phyloP scores from a whole-genome alignment of 2,888 invertebrate species.

The Drosophila fulvimacula region DNA sequence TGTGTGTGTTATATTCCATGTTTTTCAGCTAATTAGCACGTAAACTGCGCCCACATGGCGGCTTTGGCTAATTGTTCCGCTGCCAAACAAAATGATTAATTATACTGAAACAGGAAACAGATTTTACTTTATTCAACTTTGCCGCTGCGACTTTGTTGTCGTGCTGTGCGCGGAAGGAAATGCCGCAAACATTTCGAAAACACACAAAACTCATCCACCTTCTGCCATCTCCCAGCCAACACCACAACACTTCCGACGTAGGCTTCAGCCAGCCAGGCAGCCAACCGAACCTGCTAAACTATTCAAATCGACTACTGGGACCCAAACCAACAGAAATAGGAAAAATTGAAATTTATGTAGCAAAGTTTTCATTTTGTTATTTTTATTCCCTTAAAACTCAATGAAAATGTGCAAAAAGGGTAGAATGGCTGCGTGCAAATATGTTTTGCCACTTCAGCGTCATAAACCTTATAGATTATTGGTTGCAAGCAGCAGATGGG shows the following conservation, averaged over 20 bases:
- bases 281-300: slow-evolving; percentile 57
- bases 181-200: slow-evolving; percentile 80
- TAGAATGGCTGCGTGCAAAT: slow-evolving; percentile 3
- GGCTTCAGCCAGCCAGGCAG: slow-evolving; percentile 28
- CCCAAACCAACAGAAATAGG: not conserved
- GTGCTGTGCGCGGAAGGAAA: slow-evolving; percentile 73
- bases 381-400: slow-evolving; percentile 2
- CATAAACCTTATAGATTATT: not conserved
- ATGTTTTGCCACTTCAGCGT: not conserved
- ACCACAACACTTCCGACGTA: slow-evolving; percentile 50
- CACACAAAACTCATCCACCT: slow-evolving; percentile 16
- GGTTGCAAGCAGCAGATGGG: not conserved
- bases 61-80: slow-evolving; percentile 76
- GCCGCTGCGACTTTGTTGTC: slow-evolving; percentile 30
- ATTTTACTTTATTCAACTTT: slow-evolving; percentile 79
- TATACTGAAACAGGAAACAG: slow-evolving; percentile 79
- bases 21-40: slow-evolving; percentile 76
- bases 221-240: slow-evolving; percentile 15
- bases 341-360: slow-evolving; percentile 9
- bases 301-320: slow-evolving; percentile 64
- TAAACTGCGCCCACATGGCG: slow-evolving; percentile 72
- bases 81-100: slow-evolving; percentile 80
- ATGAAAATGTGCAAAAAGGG: slow-evolving; percentile 1
- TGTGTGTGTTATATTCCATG: slow-evolving; percentile 33
- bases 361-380: slow-evolving; percentile 3